phyloP scores from a whole-genome alignment of 1,140 invertebrate genomes.

The Calliopsis andreniformis region DNA sequence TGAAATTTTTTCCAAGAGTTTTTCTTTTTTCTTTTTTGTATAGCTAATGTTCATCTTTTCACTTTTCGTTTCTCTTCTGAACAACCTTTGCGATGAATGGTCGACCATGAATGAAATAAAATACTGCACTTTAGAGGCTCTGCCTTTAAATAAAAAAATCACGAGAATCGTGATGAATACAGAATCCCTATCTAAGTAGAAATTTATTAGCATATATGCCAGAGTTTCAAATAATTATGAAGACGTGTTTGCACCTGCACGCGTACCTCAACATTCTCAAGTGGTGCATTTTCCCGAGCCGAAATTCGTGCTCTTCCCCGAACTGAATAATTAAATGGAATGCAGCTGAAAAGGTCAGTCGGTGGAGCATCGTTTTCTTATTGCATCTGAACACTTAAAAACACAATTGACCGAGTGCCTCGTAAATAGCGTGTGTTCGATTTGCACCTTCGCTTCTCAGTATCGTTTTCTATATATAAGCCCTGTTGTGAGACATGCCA shows the following conservation, averaged over 20 bases:
- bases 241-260: too few relatives aligned
- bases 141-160: too few relatives aligned
- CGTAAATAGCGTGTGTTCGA: slow-evolving; percentile 17
- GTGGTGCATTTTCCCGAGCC: too few relatives aligned
- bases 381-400: not conserved
- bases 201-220: too few relatives aligned
- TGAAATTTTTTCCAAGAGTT: too few relatives aligned
- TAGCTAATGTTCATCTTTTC: not conserved
- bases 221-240: too few relatives aligned
- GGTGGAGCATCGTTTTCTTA: not conserved
- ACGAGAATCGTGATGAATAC: too few relatives aligned
- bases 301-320: too few relatives aligned
- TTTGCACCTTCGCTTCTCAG: slow-evolving; percentile 14
- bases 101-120: not conserved
- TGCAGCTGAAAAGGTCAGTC: not conserved
- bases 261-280: too few relatives aligned
- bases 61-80: not conserved
- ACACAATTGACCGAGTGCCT: slow-evolving; percentile 5
- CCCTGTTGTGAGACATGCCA: slow-evolving; percentile 16
- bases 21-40: not conserved
- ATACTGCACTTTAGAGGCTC: too few relatives aligned
- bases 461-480: slow-evolving; percentile 38
- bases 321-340: too few relatives aligned
- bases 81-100: not conserved
- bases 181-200: too few relatives aligned